Evolutionary conservation across 1,140 invertebrate species (phyloP), one percentile per base, ranked within the genome.

Genomic region (Penaeus japonicus): DNA sequence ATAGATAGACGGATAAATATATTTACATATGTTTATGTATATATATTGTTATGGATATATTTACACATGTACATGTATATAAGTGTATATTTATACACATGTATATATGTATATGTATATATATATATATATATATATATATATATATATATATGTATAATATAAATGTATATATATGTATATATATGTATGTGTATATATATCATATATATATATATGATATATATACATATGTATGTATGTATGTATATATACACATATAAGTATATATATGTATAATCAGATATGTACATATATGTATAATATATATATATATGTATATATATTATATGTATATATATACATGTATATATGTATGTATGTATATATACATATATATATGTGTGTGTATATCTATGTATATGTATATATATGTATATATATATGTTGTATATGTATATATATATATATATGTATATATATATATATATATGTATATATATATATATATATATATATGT

Each of bases 401-500:
- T 65, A 65, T 65, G 30, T 65, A 65, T 65, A 65, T 65, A 65
- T 4, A 65, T 5, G 4, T 65, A 65, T 65, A 65, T 4, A 4
- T 65, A n/a, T 1, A 20, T n/a, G 18, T 59, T n/a, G 1, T 3
- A 59, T 1, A 65, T 65, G 27, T 65, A 15, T 15, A 65, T 65
- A 15, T 4, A 65, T 65, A 65, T 65, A 65, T 65, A 65, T 65
- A 65, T 65, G 27, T 65, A 65, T 65, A 65, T 65, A 65, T 65
- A 65, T 65, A 65, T 17, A 65, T 17, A 65, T 17, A 65, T 17
- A 65, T 17, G 27, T 17, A 65, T 17, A 65, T 65, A 65, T 65
- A 65, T 65, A 65, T 65, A 65, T 65, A 65, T 65, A 65, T 65
- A 65, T 65, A 65, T 65, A 65, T 65, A 65, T 65, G 27, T 65